Percentiles rank a stretch among this genome's conserved stretches.
phyloP scores from a whole-genome alignment of 2,797 vertebrate genomes.

The Falco naumanni region DNA sequence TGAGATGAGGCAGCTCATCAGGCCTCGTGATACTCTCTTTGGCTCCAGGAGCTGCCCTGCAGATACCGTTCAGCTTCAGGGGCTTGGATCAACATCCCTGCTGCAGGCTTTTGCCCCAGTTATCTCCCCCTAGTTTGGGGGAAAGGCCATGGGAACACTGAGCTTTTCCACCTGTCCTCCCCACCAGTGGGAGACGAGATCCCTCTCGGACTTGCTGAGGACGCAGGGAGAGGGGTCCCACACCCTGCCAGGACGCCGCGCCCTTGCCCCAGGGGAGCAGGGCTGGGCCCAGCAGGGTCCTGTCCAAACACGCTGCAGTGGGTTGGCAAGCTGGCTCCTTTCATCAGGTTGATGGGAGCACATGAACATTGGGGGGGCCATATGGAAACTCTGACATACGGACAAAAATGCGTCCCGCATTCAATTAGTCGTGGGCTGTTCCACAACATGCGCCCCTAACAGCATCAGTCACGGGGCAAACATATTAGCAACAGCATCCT shows the following conservation, averaged over 20 bases:
- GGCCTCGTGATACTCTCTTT: neutral
- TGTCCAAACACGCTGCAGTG: fast-evolving
- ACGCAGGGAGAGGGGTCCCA: fast-evolving
- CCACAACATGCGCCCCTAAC: neutral
- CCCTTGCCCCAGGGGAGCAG: neutral
- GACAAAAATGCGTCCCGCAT: fast-evolving
- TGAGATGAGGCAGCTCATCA: neutral
- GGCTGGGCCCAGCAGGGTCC: neutral
- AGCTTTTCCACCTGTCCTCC: neutral
- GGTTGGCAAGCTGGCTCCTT: neutral
- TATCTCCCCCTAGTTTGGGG: neutral
- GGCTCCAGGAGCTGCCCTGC: neutral
- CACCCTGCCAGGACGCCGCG: fast-evolving
- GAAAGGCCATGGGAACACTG: fast-evolving
- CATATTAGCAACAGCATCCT: neutral
- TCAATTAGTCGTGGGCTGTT: neutral
- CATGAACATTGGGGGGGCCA: fast-evolving
- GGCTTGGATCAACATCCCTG: fast-evolving
- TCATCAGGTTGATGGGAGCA: neutral
- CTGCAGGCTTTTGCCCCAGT: neutral
- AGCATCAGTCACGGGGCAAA: neutral
- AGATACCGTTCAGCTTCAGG: neutral
- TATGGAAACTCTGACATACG: neutral
- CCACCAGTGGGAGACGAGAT: neutral
- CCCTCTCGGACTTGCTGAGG: fast-evolving